Percentiles rank a stretch among this genome's conserved stretches.
Conservation (phyloP, 1,140 invertebrate species). For the Protaetia brevitarsis region DNA sequence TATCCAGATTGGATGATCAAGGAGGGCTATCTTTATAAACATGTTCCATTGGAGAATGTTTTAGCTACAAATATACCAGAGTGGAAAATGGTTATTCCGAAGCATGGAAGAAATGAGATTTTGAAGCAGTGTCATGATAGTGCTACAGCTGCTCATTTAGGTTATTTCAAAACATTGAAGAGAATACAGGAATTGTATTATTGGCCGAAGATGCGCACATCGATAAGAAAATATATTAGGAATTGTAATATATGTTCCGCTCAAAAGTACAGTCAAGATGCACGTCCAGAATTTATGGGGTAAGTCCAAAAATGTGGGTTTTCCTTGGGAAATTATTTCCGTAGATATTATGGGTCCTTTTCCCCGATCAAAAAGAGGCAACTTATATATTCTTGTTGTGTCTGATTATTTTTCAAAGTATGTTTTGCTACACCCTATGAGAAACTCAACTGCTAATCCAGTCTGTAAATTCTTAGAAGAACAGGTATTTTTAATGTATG, state of each 20-base stretch:
- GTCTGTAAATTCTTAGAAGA: slow-evolving; percentile 19
- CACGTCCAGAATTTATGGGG: slow-evolving; percentile 17
- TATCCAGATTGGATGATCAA: slow-evolving; percentile 23
- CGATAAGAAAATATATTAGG: background rate
- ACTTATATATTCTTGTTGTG: slow-evolving; percentile 22
- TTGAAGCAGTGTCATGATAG: slow-evolving; percentile 20
- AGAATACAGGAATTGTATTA: background rate
- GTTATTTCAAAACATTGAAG: slow-evolving; percentile 21
- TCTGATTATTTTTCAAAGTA: slow-evolving; percentile 20
- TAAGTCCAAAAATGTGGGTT: background rate
- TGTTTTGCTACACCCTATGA: slow-evolving; percentile 12
- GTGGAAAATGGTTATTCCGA: slow-evolving; percentile 28
- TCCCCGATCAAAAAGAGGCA: slow-evolving; percentile 7
- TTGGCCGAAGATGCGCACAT: background rate
- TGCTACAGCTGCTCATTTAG: slow-evolving; percentile 21
- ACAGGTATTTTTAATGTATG: slow-evolving; percentile 17
- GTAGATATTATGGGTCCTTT: slow-evolving; percentile 22
- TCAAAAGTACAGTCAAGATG: background rate
- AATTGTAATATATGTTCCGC: background rate
- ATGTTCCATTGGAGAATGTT: background rate
- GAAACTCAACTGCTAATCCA: background rate
- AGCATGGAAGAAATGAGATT: background rate
- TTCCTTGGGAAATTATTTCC: slow-evolving; percentile 21
- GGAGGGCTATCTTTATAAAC: slow-evolving; percentile 23
- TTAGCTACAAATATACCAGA: background rate